Conservation (phyloP, 2,113 vertebrate genomes). For the Gracilinanus agilis region DNA sequence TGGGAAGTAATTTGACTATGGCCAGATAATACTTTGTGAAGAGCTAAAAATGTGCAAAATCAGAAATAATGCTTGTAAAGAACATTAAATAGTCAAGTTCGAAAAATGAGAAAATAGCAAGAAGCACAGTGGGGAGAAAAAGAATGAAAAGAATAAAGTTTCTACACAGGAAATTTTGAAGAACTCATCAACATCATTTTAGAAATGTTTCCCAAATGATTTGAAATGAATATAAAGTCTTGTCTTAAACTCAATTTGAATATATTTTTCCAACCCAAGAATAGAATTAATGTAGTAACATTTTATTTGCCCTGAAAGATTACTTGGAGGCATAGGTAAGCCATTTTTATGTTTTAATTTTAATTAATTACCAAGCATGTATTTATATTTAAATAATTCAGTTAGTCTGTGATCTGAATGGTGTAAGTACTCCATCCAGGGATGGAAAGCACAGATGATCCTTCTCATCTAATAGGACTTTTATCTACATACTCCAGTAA, state of each 20-base stretch:
- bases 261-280: conserved; percentile 32
- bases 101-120: not conserved
- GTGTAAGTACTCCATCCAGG: not conserved
- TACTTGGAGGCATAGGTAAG: not conserved
- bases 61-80: conserved; percentile 39
- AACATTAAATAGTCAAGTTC: not conserved
- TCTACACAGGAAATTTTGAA: conserved; percentile 17
- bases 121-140: not conserved
- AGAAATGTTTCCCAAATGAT: conserved; percentile 8
- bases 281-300: conserved; percentile 31
- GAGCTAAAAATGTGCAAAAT: conserved; percentile 1
- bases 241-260: conserved; percentile 18
- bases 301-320: conserved; percentile 29
- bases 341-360: not conserved
- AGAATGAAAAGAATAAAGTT: not conserved
- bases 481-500: not conserved
- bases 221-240: conserved; percentile 35
- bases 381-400: not conserved
- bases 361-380: not conserved
- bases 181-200: not conserved
- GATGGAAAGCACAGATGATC: not conserved
- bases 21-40: not conserved
- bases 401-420: not conserved
- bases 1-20: not conserved
- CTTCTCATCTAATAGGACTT: not conserved